These are phyloP conservation scores for Coremacera marginata DNA, from an alignment of 2,888 invertebrate genomes.

Conservation along the genomic window DNA sequence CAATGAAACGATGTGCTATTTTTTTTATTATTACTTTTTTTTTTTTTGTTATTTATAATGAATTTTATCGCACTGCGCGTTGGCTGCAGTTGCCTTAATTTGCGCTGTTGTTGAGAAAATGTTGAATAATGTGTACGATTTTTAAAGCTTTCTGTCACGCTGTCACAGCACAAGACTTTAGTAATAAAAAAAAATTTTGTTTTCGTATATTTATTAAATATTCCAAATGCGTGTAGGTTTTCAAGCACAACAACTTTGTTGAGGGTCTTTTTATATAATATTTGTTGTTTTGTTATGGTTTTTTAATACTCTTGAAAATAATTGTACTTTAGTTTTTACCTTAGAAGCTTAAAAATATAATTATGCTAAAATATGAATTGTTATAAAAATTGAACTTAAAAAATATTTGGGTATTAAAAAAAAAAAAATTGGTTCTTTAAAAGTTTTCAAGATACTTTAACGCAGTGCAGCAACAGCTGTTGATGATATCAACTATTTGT, in stretches of 20 bases:
- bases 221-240: constrained; percentile 22
- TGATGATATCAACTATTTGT: background rate
- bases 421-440: background rate
- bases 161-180: background rate
- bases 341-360: background rate
- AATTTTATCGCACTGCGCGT: background rate
- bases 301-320: background rate
- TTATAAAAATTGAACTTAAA: background rate
- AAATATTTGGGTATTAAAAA: background rate
- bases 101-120: background rate
- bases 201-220: background rate
- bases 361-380: background rate
- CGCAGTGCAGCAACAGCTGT: constrained; percentile 12
- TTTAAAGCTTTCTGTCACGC: background rate
- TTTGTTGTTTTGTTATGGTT: background rate
- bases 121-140: background rate
- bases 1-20: constrained; percentile 18
- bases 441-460: background rate
- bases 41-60: background rate
- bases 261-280: constrained; percentile 5
- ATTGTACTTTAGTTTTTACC: background rate
- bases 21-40: background rate
- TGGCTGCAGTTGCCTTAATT: constrained; percentile 10
- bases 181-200: background rate
- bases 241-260: constrained; percentile 14